phyloP scores from a whole-genome alignment of 2,113 vertebrate genomes.

The Saiga tatarica region DNA sequence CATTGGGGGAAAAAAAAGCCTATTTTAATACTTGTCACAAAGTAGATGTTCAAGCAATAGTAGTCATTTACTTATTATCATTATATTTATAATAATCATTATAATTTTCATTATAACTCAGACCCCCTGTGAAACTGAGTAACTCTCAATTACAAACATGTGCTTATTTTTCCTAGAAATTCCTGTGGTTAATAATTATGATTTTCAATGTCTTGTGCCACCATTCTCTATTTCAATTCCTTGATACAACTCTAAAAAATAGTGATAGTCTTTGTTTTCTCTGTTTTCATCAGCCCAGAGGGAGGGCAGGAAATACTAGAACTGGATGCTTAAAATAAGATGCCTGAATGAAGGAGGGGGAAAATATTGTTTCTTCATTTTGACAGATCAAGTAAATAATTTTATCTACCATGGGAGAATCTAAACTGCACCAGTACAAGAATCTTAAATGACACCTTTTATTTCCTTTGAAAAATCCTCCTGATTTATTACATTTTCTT shows the following conservation, averaged over 20 bases:
- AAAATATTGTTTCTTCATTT: conserved; percentile 79
- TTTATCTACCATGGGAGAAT: conserved; percentile 79
- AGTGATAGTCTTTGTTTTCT: conserved; percentile 31
- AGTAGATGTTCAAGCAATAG: neutral
- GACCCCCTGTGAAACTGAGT: conserved; percentile 76
- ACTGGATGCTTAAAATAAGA: conserved; percentile 28
- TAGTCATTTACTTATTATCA: neutral
- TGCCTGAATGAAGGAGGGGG: neutral
- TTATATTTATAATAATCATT: conserved; percentile 4
- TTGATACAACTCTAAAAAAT: conserved; percentile 11
- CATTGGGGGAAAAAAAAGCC: neutral
- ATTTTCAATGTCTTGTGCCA: neutral
- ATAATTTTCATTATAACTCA: conserved; percentile 77
- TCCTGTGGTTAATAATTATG: neutral
- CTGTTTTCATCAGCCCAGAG: neutral
- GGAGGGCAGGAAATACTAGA: neutral
- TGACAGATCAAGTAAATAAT: conserved; percentile 81
- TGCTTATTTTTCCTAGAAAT: conserved; percentile 42
- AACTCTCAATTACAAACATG: conserved; percentile 25
- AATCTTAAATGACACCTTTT: conserved; percentile 83
- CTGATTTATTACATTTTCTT: conserved; percentile 84
- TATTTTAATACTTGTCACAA: neutral
- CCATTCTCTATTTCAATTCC: conserved; percentile 21
- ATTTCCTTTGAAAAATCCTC: conserved; percentile 82
- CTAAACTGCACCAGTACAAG: conserved; percentile 79